Conservation (phyloP, 2,113 vertebrate genomes). For the Penelope pileata region DNA sequence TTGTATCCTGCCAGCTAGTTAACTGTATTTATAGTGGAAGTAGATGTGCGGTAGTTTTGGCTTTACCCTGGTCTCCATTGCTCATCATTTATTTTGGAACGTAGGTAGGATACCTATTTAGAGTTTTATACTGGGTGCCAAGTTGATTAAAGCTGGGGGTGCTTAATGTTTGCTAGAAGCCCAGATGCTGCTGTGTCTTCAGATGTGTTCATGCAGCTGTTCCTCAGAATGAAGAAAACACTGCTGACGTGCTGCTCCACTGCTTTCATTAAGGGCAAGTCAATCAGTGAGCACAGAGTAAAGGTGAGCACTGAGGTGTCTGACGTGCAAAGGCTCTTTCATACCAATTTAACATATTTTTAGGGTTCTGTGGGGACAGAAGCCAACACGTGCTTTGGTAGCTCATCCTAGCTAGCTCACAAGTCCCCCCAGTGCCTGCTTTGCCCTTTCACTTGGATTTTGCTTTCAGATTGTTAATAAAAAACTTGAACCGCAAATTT, state of each 20-base stretch:
- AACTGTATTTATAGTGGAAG: not conserved
- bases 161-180: not conserved
- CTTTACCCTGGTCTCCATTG: not conserved
- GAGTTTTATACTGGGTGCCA: not conserved
- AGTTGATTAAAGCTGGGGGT: not conserved
- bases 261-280: accelerated
- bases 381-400: not conserved
- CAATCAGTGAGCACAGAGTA: not conserved
- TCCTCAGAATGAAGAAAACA: not conserved
- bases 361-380: not conserved
- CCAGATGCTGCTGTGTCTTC: accelerated
- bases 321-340: not conserved
- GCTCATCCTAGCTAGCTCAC: not conserved
- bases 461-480: not conserved
- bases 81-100: not conserved
- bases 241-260: accelerated
- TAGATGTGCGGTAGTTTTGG: not conserved
- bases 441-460: not conserved
- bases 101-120: not conserved
- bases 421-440: accelerated
- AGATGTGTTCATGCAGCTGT: not conserved
- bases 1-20: not conserved
- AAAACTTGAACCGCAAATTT: not conserved
- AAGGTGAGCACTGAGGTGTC: not conserved
- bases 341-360: not conserved